Base-by-base conservation (phyloP, 2,797 vertebrate species). In the Discoglossus pictus region DNA sequence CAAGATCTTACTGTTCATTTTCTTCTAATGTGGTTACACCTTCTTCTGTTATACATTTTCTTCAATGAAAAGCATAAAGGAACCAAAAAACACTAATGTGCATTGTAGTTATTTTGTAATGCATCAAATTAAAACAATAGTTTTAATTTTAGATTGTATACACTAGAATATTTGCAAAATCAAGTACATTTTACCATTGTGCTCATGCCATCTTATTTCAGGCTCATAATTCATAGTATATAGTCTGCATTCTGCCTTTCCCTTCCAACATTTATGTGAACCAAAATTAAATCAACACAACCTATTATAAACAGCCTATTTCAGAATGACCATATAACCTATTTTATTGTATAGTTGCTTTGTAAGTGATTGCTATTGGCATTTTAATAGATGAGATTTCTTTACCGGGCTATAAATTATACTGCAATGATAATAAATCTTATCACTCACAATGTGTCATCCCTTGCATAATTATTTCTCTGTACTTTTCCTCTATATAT, bases 331-430 rank as follows among this genome's bases (percentile, higher is more conserved):
- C n/a, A 27, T 23, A 44, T 24, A 53, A 66, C 53, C 42, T 59
- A 36, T 48, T 38, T 39, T 34, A 59, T 67, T 39, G 24, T n/a
- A 21, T 24, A 39, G 43, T 31, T 40, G 44, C 43, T 25, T 24
- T 47, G 17, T 67, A 51, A 50, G 53, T 59, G 64, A 67, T 47
- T 39, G 53, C 63, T 39, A 44, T 56, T 40, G 35, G 53, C 43
- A 50, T 59, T 64, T 51, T 43, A 43, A 35, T 51, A 63, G 36
- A 16, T 10, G 31, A 20, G 16, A 51, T 48, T 27, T 63, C 11
- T 35, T 63, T 51, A 40, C 50, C 53, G 50, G 44, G 16, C 54
- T 51, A 59, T 59, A 58, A 64, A 58, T 71, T 58, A 56, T 18
- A 23, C n/a, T 51, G 36, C n/a, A 34, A 63, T 56, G 60, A 56